A percentile compares a stretch with the other conserved stretches of the same genome.
Conservation (phyloP, 1,140 invertebrate genomes). For the Probaryconus sp. region DNA sequence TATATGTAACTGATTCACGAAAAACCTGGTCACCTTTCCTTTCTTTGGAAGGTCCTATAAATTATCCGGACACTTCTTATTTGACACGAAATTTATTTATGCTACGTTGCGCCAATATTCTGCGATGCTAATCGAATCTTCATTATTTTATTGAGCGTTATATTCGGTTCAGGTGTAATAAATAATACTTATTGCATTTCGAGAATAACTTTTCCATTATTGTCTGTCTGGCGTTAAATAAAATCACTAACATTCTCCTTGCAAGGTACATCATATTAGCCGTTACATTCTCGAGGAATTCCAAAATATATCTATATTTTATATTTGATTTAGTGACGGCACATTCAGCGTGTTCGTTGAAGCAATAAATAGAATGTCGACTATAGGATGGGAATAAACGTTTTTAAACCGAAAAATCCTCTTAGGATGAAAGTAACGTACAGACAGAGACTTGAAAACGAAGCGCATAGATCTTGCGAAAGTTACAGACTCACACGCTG, state of each 20-base stretch:
- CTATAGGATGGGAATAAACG: constrained; percentile 43
- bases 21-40: constrained; percentile 1
- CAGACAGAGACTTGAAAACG: constrained; percentile 36
- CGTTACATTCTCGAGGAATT: constrained; percentile 23
- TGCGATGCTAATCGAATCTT: too few species aligned
- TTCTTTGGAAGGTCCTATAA: too few species aligned
- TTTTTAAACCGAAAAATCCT: constrained; percentile 53
- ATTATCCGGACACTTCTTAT: too few species aligned
- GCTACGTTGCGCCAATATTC: too few species aligned
- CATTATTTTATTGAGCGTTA: too few species aligned
- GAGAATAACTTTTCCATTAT: too few species aligned
- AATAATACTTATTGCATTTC: too few species aligned
- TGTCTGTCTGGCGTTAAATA: too few species aligned
- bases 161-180: too few species aligned
- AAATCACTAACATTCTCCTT: too few species aligned
- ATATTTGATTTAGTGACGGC: constrained; percentile 49
- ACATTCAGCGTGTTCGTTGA: constrained; percentile 35
- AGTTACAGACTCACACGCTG: constrained; percentile 44
- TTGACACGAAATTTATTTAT: too few species aligned
- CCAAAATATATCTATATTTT: constrained; percentile 28
- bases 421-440: constrained; percentile 48
- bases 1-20: constrained; percentile 36
- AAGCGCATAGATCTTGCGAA: constrained; percentile 17
- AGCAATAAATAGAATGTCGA: constrained; percentile 55
- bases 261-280: constrained; percentile 12